Evolutionary conservation across 2,888 invertebrate species (phyloP).

Genomic region (Thyatira batis): DNA sequence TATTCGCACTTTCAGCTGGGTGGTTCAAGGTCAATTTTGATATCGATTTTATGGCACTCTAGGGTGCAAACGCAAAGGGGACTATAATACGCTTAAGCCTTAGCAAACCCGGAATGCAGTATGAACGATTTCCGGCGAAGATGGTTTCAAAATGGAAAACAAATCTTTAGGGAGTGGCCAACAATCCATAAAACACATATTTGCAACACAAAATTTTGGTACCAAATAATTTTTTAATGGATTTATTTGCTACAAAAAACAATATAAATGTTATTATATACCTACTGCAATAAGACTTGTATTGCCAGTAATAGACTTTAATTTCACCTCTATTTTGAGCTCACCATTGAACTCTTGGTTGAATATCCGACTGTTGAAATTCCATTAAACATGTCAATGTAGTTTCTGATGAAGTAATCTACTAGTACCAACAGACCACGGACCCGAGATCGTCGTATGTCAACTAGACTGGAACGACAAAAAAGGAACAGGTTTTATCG

Average conservation of each 20-base stretch:
- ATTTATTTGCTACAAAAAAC: no score
- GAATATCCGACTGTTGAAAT: neutral
- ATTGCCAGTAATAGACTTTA: neutral
- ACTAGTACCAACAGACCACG: neutral
- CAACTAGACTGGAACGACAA: conserved; percentile 20
- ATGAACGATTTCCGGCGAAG: neutral
- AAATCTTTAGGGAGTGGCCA: no score
- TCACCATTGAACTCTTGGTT: neutral
- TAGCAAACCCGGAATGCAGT: neutral
- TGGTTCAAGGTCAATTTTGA: conserved; percentile 65
- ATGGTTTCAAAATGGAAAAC: neutral
- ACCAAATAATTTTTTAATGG: no score
- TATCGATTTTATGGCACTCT: conserved; percentile 47
- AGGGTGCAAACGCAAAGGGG: conserved; percentile 38
- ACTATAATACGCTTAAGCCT: conserved; percentile 6
- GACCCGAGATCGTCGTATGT: neutral
- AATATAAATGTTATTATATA: no score
- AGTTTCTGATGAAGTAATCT: neutral
- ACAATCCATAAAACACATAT: no score
- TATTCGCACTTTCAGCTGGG: conserved; percentile 57
- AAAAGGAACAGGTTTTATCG: conserved; percentile 24
- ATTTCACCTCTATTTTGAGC: neutral
- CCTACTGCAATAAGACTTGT: no score
- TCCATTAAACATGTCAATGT: conserved; percentile 6
- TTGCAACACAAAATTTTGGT: no score